phyloP scores from a whole-genome alignment of 2,113 vertebrate species.

The Morone chrysops region DNA sequence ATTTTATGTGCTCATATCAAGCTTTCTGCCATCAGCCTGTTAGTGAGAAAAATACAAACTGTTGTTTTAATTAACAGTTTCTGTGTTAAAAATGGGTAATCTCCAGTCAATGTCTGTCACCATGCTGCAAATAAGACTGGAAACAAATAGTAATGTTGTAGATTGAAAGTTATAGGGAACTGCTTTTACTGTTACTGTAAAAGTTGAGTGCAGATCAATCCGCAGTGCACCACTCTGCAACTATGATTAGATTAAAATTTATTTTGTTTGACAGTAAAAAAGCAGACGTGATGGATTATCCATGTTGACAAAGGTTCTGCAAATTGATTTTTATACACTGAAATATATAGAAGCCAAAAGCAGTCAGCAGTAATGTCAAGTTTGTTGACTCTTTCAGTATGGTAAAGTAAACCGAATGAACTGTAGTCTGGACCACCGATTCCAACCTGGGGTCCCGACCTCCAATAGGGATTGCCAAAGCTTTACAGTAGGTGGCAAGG shows the following conservation, averaged over 20 bases:
- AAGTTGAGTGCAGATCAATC: background rate
- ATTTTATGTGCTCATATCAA: slow-evolving; percentile 40
- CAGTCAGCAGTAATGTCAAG: background rate
- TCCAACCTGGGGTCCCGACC: too few relatives aligned
- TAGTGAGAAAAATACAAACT: slow-evolving; percentile 21
- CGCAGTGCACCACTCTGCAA: background rate
- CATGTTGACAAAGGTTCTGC: background rate
- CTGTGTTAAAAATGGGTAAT: background rate
- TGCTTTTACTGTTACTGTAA: too few relatives aligned
- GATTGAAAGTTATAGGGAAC: background rate
- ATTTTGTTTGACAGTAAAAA: background rate
- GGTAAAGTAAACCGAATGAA: background rate
- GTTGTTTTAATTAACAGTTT: background rate
- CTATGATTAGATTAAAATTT: background rate
- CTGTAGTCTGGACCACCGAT: too few relatives aligned
- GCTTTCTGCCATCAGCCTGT: slow-evolving; percentile 22
- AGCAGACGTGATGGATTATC: background rate
- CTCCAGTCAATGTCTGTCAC: background rate
- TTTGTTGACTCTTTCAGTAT: background rate
- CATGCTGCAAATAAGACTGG: background rate
- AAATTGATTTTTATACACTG: slow-evolving; percentile 13
- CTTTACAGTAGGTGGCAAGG: too few relatives aligned
- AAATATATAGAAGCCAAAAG: background rate
- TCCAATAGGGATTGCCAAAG: too few relatives aligned
- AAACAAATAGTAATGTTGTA: too few relatives aligned